phyloP scores from a whole-genome alignment of 2,888 invertebrate genomes.

The Dexiosoma caninum region DNA sequence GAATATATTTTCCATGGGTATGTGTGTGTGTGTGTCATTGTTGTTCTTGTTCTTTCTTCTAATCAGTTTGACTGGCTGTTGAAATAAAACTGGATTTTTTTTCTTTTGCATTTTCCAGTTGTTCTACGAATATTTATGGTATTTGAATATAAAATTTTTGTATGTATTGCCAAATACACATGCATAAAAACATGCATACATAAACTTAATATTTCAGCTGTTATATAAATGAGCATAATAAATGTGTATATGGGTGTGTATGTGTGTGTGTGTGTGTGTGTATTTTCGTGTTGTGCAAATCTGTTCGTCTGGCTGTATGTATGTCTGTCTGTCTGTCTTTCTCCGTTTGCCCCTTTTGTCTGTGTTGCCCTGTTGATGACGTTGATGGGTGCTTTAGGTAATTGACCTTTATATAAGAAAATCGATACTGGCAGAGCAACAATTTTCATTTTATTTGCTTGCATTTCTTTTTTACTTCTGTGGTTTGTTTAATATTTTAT shows the following conservation, averaged over 20 bases:
- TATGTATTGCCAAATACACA: background rate
- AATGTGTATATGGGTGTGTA: too few species aligned
- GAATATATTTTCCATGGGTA: background rate
- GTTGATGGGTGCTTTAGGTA: constrained; percentile 61
- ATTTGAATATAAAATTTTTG: background rate
- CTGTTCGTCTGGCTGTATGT: constrained; percentile 21
- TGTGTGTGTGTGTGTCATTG: background rate
- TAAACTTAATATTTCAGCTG: background rate
- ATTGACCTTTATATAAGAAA: constrained; percentile 62
- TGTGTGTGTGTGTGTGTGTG: background rate
- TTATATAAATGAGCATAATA: too few species aligned
- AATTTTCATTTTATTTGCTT: constrained; percentile 14
- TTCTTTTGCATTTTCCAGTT: constrained; percentile 4
- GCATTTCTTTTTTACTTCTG: constrained; percentile 24
- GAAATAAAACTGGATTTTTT: constrained; percentile 39
- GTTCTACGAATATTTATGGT: background rate
- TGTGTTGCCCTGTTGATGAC: constrained; percentile 29
- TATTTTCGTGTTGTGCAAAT: constrained; percentile 16
- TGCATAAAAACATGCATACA: background rate
- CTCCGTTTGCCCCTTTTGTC: too few species aligned
- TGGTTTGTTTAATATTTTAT: constrained; percentile 40
- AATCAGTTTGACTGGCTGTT: constrained; percentile 46
- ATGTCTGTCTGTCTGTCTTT: background rate
- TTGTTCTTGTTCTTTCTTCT: constrained; percentile 8
- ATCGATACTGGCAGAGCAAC: constrained; percentile 61